A percentile compares a stretch with the other conserved stretches of the same genome.
phyloP scores from a whole-genome alignment of 1,140 invertebrate genomes.

The Melipona quadrifasciata region DNA sequence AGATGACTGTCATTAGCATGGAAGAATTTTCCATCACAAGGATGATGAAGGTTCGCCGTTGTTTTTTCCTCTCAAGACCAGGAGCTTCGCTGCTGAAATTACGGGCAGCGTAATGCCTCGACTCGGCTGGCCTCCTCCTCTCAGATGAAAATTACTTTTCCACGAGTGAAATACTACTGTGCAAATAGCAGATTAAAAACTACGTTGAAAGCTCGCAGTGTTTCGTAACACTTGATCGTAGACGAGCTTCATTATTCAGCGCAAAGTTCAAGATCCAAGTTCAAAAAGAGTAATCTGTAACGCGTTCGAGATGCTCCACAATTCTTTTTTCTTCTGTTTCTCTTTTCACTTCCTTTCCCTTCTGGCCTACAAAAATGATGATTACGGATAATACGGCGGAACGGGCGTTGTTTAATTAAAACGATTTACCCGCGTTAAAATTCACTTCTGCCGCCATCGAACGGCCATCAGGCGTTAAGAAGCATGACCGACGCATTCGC shows the following conservation, averaged over 20 bases:
- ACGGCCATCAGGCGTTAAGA: slow-evolving; percentile 20
- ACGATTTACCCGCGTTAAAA: slow-evolving; percentile 39
- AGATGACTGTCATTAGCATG: background rate
- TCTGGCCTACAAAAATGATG: background rate
- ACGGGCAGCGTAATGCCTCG: background rate
- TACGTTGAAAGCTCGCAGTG: too few species aligned
- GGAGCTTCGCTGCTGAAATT: background rate
- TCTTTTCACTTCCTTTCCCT: background rate
- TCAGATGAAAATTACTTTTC: background rate
- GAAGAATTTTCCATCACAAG: background rate
- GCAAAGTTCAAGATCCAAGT: too few species aligned
- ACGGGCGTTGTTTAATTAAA: slow-evolving; percentile 36
- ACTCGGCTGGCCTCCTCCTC: background rate
- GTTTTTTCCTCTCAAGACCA: background rate
- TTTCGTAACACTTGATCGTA: too few species aligned
- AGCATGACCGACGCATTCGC: slow-evolving; percentile 35
- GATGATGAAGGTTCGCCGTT: background rate
- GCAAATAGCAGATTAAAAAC: too few species aligned
- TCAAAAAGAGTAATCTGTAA: too few species aligned
- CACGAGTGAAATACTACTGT: too few species aligned
- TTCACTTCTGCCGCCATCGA: slow-evolving; percentile 24
- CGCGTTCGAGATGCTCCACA: too few species aligned
- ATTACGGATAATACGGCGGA: background rate
- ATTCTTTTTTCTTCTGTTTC: background rate
- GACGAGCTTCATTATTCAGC: too few species aligned